Evolutionary conservation across 2,113 vertebrate species (phyloP).

Genomic region (Saguinus imperator): DNA sequence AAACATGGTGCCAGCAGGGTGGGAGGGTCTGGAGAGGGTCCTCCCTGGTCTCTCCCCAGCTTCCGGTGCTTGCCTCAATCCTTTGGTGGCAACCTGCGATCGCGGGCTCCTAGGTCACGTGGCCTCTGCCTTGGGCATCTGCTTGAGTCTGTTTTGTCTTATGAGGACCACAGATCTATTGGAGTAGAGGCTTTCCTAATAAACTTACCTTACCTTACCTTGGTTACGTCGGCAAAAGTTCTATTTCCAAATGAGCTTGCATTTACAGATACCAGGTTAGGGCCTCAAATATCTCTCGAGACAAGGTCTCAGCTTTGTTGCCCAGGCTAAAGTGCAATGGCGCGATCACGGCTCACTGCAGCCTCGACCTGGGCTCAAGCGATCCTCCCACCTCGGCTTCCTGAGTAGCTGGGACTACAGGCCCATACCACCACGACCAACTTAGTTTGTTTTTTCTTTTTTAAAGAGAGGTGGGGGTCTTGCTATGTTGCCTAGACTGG

Average conservation of each 20-base stretch:
- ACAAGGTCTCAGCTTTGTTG: too few relatives aligned
- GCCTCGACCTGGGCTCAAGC: too few relatives aligned
- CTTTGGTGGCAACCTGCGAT: not conserved
- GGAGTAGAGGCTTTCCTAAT: not conserved
- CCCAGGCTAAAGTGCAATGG: too few relatives aligned
- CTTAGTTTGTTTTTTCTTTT: too few relatives aligned
- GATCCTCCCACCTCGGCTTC: too few relatives aligned
- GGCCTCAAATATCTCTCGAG: too few relatives aligned
- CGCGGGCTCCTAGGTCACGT: fast-evolving
- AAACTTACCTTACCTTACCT: not conserved
- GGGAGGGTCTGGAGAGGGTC: not conserved
- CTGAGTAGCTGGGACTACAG: too few relatives aligned
- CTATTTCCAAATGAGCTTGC: not conserved
- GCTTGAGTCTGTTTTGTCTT: not conserved
- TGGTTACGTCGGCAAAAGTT: not conserved
- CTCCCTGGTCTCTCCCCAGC: not conserved
- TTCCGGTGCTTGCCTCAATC: not conserved
- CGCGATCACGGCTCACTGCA: too few relatives aligned
- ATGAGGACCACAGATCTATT: not conserved
- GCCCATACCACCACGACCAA: too few relatives aligned
- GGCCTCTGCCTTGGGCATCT: not conserved
- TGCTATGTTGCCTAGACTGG: too few relatives aligned
- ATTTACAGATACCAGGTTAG: not conserved
- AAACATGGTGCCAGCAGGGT: fast-evolving
- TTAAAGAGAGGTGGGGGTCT: too few relatives aligned